Evolutionary conservation across 2,113 vertebrate species (phyloP), one percentile per base, ranked within the genome.

Genomic region (Pseudopodoces humilis): DNA sequence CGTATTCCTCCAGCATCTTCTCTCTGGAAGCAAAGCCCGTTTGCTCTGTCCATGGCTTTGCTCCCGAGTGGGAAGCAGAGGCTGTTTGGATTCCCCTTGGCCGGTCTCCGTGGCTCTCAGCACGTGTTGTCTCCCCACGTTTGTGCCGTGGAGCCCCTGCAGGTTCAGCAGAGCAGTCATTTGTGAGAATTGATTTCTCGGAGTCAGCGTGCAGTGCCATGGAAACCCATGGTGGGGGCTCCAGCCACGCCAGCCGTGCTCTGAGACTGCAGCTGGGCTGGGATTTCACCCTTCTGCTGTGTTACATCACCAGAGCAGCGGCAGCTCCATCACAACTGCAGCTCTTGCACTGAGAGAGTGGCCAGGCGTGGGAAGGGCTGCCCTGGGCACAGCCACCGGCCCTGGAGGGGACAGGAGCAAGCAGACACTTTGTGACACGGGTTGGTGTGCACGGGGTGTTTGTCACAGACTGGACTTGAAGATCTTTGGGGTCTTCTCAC

Each of bases 311-410:
- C n/a, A 13, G 31, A 70, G 23, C 47, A 28, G 3, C 31, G 60
- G 13, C n/a, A 16, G 11, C 39, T 60, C 2, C 37, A 10, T 2
- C 27, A 3, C 0, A 15, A 9, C 1, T 1, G 53, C 21, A 56
- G 1, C n/a, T 46, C 12, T 1, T 2, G 1, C 39, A 2, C 27
- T 3, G 28, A 0, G n/a, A 3, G 41, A 2, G 47, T 0, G 5
- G 33, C 39, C 5, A 2, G 7, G 63, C 37, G 2, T 0, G 2
- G 83, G 8, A 3, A 6, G 46, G 46, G 56, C 69, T 28, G 69
- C n/a, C 24, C 49, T 3, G 49, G 28, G 18, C 3, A 2, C 14
- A 5, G 62, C 14, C 22, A 5, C 46, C 2, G 0, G 19, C 55
- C 63, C 55, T 2, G 5, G 4, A 28, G 27, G 11, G 55, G 24